Conservation (phyloP, 2,888 invertebrate genomes). For the Scaptomyza polygonia region DNA sequence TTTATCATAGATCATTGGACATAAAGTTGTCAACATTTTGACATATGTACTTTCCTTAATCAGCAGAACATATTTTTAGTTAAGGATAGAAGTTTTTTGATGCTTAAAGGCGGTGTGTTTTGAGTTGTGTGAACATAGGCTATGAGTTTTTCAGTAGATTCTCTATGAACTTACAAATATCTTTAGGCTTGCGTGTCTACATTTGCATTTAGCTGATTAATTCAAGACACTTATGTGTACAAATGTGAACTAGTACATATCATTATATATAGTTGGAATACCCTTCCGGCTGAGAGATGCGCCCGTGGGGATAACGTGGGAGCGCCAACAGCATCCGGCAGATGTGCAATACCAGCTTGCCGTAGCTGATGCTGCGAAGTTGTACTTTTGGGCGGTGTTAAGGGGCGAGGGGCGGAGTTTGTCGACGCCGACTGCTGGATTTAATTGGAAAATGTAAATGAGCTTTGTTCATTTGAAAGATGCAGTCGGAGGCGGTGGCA, state of each 20-base stretch:
- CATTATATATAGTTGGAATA: slow-evolving; percentile 43
- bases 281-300: slow-evolving; percentile 7
- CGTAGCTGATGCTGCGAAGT: slow-evolving; percentile 12
- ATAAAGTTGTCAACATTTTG: too few species aligned
- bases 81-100: too few species aligned
- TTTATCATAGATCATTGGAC: too few species aligned
- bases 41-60: too few species aligned
- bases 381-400: neutral
- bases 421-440: slow-evolving; percentile 62
- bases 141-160: neutral
- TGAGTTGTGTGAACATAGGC: too few species aligned
- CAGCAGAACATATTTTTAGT: too few species aligned
- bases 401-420: neutral
- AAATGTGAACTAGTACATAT: slow-evolving; percentile 38
- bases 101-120: too few species aligned
- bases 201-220: slow-evolving; percentile 26
- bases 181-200: neutral
- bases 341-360: slow-evolving; percentile 57
- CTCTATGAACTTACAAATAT: neutral
- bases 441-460: slow-evolving; percentile 83
- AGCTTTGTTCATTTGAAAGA: slow-evolving; percentile 79
- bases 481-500: slow-evolving; percentile 30
- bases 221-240: slow-evolving; percentile 13
- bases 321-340: slow-evolving; percentile 62
- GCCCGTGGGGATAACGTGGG: slow-evolving; percentile 35